These are phyloP conservation scores for Chelidonichthys spinosus DNA, from an alignment of 2,797 vertebrate species.

Conservation along the genomic window DNA sequence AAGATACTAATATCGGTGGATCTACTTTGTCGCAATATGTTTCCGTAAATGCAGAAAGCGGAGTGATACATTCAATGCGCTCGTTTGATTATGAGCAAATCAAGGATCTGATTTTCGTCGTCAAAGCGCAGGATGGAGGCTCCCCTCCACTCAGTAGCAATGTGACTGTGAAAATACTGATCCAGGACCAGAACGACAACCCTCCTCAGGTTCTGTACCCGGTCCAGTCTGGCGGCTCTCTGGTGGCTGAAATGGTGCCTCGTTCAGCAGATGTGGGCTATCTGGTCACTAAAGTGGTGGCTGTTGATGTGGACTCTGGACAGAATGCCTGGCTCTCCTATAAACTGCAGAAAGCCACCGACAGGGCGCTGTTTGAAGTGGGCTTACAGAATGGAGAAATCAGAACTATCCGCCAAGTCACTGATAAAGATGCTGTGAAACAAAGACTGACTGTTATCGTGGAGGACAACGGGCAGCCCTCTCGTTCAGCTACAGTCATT, in stretches of 20 bases:
- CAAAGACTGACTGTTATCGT: slow-evolving; percentile 77
- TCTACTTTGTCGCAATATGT: slow-evolving; percentile 42
- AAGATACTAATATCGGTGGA: slow-evolving; percentile 28
- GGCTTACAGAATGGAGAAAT: slow-evolving; percentile 81
- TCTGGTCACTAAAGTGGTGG: slow-evolving; percentile 88
- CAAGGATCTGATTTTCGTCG: slow-evolving; percentile 33
- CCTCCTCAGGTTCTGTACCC: slow-evolving; percentile 73
- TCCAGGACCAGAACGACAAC: slow-evolving; percentile 63
- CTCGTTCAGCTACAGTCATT: slow-evolving; percentile 52
- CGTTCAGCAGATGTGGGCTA: slow-evolving; percentile 86
- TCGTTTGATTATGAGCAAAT: slow-evolving; percentile 86
- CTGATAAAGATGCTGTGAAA: slow-evolving; percentile 75
- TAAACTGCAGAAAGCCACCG: slow-evolving; percentile 77
- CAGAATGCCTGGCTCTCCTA: slow-evolving; percentile 87
- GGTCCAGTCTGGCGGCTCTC: slow-evolving; percentile 80
- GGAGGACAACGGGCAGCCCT: slow-evolving; percentile 78
- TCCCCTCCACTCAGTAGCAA: slow-evolving; percentile 64
- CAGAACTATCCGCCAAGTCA: slow-evolving; percentile 73
- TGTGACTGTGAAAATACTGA: slow-evolving; percentile 56
- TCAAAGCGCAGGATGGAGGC: slow-evolving; percentile 37
- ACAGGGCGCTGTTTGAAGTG: slow-evolving; percentile 79
- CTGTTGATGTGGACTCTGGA: slow-evolving; percentile 86
- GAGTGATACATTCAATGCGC: slow-evolving; percentile 60
- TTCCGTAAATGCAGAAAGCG: slow-evolving; percentile 74
- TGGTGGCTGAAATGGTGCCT: slow-evolving; percentile 86